Evolutionary conservation across 2,888 invertebrate species (phyloP).

Genomic region (Orthosia gracilis): DNA sequence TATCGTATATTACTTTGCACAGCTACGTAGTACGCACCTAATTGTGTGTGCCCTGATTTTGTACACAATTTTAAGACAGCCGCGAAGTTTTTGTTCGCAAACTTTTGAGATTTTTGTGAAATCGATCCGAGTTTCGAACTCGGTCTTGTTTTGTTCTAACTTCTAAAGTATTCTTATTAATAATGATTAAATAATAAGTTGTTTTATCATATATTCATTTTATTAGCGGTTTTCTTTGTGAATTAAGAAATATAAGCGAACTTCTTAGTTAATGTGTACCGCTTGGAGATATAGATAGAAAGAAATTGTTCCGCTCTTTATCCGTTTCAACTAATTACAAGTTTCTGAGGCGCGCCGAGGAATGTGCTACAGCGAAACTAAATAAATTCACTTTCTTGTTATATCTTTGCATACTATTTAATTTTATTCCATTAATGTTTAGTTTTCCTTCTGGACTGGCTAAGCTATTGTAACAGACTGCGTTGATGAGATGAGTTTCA

Average conservation of each 20-base stretch:
- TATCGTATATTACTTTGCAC: slow-evolving; percentile 66
- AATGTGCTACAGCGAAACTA: slow-evolving; percentile 63
- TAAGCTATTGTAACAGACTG: slow-evolving; percentile 7
- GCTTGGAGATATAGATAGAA: slow-evolving; percentile 50
- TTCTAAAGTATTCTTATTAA: slow-evolving; percentile 36
- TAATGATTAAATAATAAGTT: slow-evolving; percentile 28
- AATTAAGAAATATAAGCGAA: slow-evolving; percentile 29
- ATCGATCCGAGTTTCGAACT: slow-evolving; percentile 49
- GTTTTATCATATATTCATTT: background rate
- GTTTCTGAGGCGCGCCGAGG: slow-evolving; percentile 66
- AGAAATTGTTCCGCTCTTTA: slow-evolving; percentile 69
- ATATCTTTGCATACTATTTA: slow-evolving; percentile 56
- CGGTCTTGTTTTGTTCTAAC: slow-evolving; percentile 26
- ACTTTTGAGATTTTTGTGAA: slow-evolving; percentile 46
- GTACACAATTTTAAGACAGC: slow-evolving; percentile 44
- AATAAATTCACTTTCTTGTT: slow-evolving; percentile 58
- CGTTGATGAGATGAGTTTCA: too few relatives aligned
- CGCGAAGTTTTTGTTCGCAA: slow-evolving; percentile 45
- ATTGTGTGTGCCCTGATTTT: slow-evolving; percentile 63
- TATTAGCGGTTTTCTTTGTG: slow-evolving; percentile 13
- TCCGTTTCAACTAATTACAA: slow-evolving; percentile 76
- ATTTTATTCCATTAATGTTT: slow-evolving; percentile 50
- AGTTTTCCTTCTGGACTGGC: slow-evolving; percentile 19
- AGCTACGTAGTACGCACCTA: slow-evolving; percentile 49
- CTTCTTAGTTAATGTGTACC: slow-evolving; percentile 34